Evolutionary conservation across 2,888 invertebrate species (phyloP), one percentile per base, ranked within the genome.

Genomic region (Habroteleia sp.): DNA sequence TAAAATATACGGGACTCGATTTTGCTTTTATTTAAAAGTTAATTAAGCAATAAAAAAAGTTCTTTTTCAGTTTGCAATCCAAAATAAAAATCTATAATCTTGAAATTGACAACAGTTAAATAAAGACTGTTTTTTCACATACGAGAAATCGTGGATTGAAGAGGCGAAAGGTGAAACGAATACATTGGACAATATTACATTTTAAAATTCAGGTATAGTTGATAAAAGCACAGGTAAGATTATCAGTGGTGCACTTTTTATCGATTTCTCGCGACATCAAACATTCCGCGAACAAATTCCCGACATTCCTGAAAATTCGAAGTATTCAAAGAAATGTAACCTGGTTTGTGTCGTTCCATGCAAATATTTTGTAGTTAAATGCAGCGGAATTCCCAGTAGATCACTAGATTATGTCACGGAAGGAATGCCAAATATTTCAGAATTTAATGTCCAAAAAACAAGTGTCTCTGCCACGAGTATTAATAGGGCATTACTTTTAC

Each of bases 361-460:
- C 74, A 68, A 68, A 74, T 74, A 74, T 63, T 68, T 60, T 68
- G 50, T 44, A 41, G 62, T 54, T 68, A 68, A 62, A 74, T 68
- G 39, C 62, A 62, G 42, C 37, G 42, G 62, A 62, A 68, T 62
- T 56, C 39, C 44, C 31, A 10, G 48, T 56, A 68, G 50, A 62
- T 68, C 46, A 68, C 66, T 42, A 56, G 62, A 66, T 66, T 66
- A 52, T 33, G 58, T 58, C 58, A 44, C 37, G 33, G n/a, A 31
- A 16, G 52, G 42, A 66, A 66, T 48, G 25, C 17, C 10, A 7
- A 62, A 46, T 62, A 71, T 58, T 54, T 52, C 27, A 7, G 11
- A 71, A 62, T 69, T 56, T 66, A 56, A 39, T 56, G 39, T 17
- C 3, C 16, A 31, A 46, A 39, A 46, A 48, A 56, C 6, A 54